phyloP scores from a whole-genome alignment of 2,888 invertebrate genomes.

The Calephelis perditalis region DNA sequence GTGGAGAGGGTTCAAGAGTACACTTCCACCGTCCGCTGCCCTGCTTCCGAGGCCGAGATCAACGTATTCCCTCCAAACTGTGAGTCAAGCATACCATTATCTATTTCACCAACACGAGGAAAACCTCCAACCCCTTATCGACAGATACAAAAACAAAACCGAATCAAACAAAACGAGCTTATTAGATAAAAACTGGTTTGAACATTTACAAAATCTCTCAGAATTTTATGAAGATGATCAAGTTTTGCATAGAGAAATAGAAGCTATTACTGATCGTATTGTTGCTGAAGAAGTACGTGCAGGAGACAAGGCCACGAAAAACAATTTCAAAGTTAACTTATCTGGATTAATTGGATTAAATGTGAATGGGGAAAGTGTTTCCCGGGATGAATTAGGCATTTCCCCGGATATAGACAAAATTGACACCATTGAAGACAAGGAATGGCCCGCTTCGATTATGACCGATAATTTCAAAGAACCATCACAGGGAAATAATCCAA shows the following conservation, averaged over 20 bases:
- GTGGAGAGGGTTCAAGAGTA: slow-evolving; percentile 55
- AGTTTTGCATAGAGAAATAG: slow-evolving; percentile 51
- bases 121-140: slow-evolving; percentile 62
- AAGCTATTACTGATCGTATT: slow-evolving; percentile 55
- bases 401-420: slow-evolving; percentile 50
- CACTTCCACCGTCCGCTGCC: slow-evolving; percentile 50
- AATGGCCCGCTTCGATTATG: slow-evolving; percentile 70
- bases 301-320: slow-evolving; percentile 35
- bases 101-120: slow-evolving; percentile 69
- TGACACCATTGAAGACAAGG: slow-evolving; percentile 60
- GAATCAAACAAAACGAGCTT: slow-evolving; percentile 45
- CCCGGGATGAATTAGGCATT: slow-evolving; percentile 29
- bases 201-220: slow-evolving; percentile 63
- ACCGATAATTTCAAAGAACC: slow-evolving; percentile 58
- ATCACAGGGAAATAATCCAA: slow-evolving; percentile 40
- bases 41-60: slow-evolving; percentile 54
- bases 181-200: slow-evolving; percentile 54
- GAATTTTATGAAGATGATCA: slow-evolving; percentile 74
- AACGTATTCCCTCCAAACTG: slow-evolving; percentile 62
- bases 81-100: slow-evolving; percentile 65
- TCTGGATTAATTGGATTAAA: slow-evolving; percentile 58
- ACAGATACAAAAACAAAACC: slow-evolving; percentile 45
- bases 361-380: slow-evolving; percentile 54
- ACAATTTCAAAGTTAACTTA: slow-evolving; percentile 65
- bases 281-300: slow-evolving; percentile 48